phyloP scores from a whole-genome alignment of 2,888 invertebrate genomes.

The Tenthredo livida region DNA sequence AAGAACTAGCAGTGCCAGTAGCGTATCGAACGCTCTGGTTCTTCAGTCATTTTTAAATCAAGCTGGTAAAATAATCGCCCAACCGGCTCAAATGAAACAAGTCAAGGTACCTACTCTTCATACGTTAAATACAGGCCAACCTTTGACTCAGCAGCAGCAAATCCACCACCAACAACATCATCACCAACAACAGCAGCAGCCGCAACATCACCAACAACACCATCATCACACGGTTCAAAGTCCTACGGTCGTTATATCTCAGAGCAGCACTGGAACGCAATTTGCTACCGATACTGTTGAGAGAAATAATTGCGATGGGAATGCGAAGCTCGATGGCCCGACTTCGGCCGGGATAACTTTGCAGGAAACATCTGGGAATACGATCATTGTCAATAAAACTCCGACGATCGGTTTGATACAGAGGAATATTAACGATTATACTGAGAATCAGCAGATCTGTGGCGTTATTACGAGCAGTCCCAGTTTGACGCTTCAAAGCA shows the following conservation, averaged over 20 bases:
- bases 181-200: slow-evolving; percentile 65
- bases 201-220: slow-evolving; percentile 65
- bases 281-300: slow-evolving; percentile 50
- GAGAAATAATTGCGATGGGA: slow-evolving; percentile 55
- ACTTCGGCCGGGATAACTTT: slow-evolving; percentile 48
- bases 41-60: slow-evolving; percentile 86
- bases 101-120: slow-evolving; percentile 73
- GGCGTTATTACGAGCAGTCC: slow-evolving; percentile 76
- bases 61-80: slow-evolving; percentile 78
- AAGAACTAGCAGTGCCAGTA: slow-evolving; percentile 67
- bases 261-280: slow-evolving; percentile 55
- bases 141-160: slow-evolving; percentile 61
- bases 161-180: slow-evolving; percentile 65
- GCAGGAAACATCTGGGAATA: slow-evolving; percentile 54
- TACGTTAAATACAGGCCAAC: slow-evolving; percentile 65
- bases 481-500: slow-evolving; percentile 69
- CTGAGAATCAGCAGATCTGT: slow-evolving; percentile 72
- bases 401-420: slow-evolving; percentile 70
- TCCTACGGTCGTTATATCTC: slow-evolving; percentile 38
- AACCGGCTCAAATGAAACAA: slow-evolving; percentile 70
- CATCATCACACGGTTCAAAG: slow-evolving; percentile 54
- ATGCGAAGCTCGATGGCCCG: slow-evolving; percentile 58
- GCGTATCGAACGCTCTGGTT: slow-evolving; percentile 83
- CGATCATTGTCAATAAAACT: slow-evolving; percentile 55
- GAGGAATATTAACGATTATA: slow-evolving; percentile 67